Base-by-base conservation (phyloP, 2,888 invertebrate species). In the Ormyrus labotus region DNA sequence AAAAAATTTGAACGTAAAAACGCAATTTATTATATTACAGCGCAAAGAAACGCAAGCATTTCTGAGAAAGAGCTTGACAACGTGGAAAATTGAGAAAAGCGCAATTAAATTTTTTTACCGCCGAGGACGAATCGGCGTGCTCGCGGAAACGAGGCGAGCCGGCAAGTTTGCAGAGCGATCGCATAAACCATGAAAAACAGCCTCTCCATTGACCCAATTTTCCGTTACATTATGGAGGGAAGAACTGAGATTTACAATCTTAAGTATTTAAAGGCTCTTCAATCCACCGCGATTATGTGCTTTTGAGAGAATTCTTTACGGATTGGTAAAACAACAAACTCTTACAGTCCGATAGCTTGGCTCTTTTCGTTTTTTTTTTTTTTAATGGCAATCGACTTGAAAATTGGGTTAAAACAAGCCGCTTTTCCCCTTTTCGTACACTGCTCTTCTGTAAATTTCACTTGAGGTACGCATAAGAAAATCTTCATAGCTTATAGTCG, bases 201-300 rank as follows among this genome's bases (percentile, higher is more conserved):
- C 63, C 7, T 53, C 45, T 72, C 47, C 63, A 63, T 63, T 72
- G 51, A 63, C 72, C 72, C 47, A 72, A 72, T 63, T 72, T 61
- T 47, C 53, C 10, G 51, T 63, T 53, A 10, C 63, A 51, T 63
- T 63, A n/a, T 70, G 19, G 6, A 51, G 11, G 34, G n/a, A 63
- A 10, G n/a, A 1, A n/a, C 6, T 53, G 53, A 53, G 53, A 63
- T 72, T 61, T 72, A 9, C 0, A 47, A 0, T 11, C 8, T 61
- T 63, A 72, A 50, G 51, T 67, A 67, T 64, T 64, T 34, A 0
- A 64, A 64, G 48, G n/a, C n/a, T 48, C 10, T 1, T 0, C 8
- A 4, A 48, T 34, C 34, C 34, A 4, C 34, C 34, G 8, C 47
- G 48, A 64, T 64, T 50, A 50, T 48, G n/a, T 48, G 48, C 13